These are phyloP conservation scores for Clarias pachynema DNA, from an alignment of 2,797 vertebrate species.

Conservation along the genomic window DNA sequence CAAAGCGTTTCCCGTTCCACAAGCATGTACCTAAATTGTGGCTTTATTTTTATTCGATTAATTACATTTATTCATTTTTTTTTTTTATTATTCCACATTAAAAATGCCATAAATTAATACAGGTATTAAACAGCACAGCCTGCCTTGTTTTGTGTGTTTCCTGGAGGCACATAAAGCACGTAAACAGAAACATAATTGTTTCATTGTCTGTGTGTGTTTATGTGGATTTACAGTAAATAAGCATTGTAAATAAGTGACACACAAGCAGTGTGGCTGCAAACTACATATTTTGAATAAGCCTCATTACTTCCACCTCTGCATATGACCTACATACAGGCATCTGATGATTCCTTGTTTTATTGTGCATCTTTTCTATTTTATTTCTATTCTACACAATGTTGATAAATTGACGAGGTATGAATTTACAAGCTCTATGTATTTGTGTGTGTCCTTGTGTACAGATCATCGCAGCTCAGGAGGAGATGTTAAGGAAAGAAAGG, in stretches of 20 bases:
- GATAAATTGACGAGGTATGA: neutral
- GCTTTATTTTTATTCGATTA: neutral
- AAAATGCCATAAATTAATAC: neutral
- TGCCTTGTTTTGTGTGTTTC: neutral
- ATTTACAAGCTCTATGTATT: neutral
- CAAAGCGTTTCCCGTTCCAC: neutral
- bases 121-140: neutral
- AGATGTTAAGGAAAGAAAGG: constrained; percentile 95
- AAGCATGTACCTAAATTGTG: neutral
- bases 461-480: constrained; percentile 97
- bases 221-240: neutral
- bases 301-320: neutral
- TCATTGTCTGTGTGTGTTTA: neutral
- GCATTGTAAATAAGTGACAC: neutral
- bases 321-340: neutral
- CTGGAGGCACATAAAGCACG: neutral
- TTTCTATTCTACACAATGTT: neutral
- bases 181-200: neutral
- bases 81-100: neutral
- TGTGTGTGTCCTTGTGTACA: constrained; percentile 59
- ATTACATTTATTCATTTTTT: neutral
- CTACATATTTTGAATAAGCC: neutral
- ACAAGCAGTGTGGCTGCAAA: neutral
- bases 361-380: neutral
- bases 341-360: neutral